Conservation (phyloP, 2,888 invertebrate genomes). For the Drosophila lacicola region DNA sequence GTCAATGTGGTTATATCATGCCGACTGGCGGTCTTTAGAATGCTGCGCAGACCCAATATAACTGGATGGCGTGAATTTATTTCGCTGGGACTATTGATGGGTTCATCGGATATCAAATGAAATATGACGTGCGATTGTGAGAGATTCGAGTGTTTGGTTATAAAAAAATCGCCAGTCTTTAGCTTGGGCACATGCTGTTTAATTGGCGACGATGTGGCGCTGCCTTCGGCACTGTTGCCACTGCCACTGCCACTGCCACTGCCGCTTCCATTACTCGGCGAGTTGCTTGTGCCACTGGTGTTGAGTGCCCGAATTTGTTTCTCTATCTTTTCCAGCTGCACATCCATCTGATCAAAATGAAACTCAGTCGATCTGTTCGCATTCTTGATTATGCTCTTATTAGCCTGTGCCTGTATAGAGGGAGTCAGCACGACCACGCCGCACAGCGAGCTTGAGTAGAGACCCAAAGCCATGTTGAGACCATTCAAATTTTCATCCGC, state of each 20-base stretch:
- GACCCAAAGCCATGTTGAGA: constrained; percentile 95
- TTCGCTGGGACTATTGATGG: constrained; percentile 89
- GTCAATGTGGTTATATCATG: constrained; percentile 97
- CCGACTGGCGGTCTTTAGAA: constrained; percentile 97
- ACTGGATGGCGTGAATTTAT: constrained; percentile 98
- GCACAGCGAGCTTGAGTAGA: constrained; percentile 96
- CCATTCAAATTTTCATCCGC: constrained; percentile 85
- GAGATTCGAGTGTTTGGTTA: constrained; percentile 96
- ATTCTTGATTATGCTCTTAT: constrained; percentile 84
- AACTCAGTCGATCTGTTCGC: constrained; percentile 93
- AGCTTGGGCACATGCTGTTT: constrained; percentile 86
- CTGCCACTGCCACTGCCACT: constrained; percentile 47
- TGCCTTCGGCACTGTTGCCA: constrained; percentile 58
- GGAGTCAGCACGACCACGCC: constrained; percentile 92
- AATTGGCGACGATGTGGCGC: constrained; percentile 76
- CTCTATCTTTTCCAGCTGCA: constrained; percentile 91
- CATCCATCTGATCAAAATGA: constrained; percentile 92
- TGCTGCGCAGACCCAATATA: constrained; percentile 96
- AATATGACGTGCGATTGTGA: constrained; percentile 97
- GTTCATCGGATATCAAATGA: constrained; percentile 96
- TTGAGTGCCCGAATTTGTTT: constrained; percentile 86
- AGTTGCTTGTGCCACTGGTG: constrained; percentile 57
- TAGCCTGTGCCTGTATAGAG: constrained; percentile 83
- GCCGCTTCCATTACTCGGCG: constrained; percentile 59
- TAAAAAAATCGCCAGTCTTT: constrained; percentile 93